These are phyloP conservation scores for Cheirogaleus medius DNA, from an alignment of 2,113 vertebrate genomes.

Conservation along the genomic window DNA sequence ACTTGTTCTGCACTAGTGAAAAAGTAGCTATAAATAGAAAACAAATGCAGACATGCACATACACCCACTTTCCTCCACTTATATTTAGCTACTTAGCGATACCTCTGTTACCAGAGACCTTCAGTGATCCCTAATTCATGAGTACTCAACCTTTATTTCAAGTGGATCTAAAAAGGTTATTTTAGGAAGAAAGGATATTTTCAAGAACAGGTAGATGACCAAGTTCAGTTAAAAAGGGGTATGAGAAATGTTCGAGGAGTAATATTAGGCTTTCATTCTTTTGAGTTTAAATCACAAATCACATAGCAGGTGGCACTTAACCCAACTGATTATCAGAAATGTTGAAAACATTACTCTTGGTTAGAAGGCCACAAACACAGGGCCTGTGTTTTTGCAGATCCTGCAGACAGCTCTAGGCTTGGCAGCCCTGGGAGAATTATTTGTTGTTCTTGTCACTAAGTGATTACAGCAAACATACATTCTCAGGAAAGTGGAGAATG, in stretches of 20 bases:
- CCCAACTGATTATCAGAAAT: background rate
- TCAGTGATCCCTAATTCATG: background rate
- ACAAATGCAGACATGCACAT: background rate
- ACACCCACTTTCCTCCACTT: background rate
- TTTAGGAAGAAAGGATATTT: slow-evolving; percentile 19
- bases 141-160: background rate
- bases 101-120: background rate
- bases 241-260: background rate
- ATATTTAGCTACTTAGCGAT: background rate
- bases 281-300: slow-evolving; percentile 6
- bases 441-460: background rate
- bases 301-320: background rate
- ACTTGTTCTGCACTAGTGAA: background rate
- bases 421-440: background rate
- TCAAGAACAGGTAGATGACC: background rate
- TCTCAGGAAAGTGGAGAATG: background rate
- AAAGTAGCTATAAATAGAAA: background rate
- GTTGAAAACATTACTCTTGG: background rate
- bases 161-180: background rate
- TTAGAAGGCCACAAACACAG: background rate
- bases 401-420: background rate
- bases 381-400: background rate
- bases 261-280: background rate
- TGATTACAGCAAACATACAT: background rate
- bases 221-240: background rate